Base-by-base conservation (phyloP, 1,140 invertebrate species). In the Periplaneta americana region DNA sequence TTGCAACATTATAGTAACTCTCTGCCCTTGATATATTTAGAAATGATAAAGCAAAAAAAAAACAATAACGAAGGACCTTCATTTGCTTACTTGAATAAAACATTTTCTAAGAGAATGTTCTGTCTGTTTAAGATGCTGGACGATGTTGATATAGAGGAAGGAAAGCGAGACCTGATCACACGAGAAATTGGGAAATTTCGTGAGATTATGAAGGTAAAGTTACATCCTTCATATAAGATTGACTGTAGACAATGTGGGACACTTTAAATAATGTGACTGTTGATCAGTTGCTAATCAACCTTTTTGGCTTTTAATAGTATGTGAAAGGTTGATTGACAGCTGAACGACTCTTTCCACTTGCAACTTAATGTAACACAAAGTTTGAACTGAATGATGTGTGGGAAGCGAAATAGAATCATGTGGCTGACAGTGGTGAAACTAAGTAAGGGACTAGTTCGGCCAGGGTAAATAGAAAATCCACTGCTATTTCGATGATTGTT, bases 111-210 rank as follows among this genome's bases (percentile, higher is more conserved):
- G 28, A n/a, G 28, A 66, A n/a, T n/a, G 18, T 22, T 28, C 0
- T 28, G 1, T n/a, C 36, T 78, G 13, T 78, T 78, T 5, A 22
- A 78, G 76, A 4, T 78, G 81, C 86, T 95, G 33, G 93, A 96
- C 85, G 95, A 96, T 85, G 94, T 94, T 9, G 95, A 97, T 86
- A 86, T 98, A 81, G 98, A 99, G 89, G 98, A 99, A 89, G 98
- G 98, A 87, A 98, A 98, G 88, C 93, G 97, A 83, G 89, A 91
- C 88, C 92, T 99, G 83, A 99, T 99, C 84, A 97, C 97, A 85
- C 92, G 91, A 84, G 98, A 99, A 91, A 99, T 99, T 88, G 96
- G 96, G 83, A 98, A 97, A 89, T 99, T 99, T 89, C 92, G 98
- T 80, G 97, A 98, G 91, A 96, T 96, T 82, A 98, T 98, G 94